These are phyloP conservation scores for Brachionus paranguensis DNA, from an alignment of 1,140 invertebrate species.

Conservation along the genomic window DNA sequence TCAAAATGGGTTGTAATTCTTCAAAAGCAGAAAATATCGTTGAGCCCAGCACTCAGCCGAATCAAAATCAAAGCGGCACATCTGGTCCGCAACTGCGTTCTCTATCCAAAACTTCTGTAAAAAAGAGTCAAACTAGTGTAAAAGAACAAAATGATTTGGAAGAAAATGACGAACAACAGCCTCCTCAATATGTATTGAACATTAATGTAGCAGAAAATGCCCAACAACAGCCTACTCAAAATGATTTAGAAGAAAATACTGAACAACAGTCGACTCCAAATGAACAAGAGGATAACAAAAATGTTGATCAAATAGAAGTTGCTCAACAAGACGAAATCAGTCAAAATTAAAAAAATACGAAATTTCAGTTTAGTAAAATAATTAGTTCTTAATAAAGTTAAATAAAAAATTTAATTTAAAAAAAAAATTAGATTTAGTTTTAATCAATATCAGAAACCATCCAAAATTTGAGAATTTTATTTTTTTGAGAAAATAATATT, in stretches of 20 bases:
- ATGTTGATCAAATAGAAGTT: neutral
- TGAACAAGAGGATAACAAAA: neutral
- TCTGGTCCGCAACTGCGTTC: neutral
- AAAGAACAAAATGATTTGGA: neutral
- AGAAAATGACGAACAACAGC: neutral
- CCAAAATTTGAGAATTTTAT: no score
- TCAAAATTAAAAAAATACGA: neutral
- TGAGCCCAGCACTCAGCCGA: neutral
- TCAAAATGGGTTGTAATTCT: constrained; percentile 19
- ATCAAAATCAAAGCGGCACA: neutral
- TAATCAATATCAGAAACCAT: neutral
- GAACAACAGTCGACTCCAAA: neutral
- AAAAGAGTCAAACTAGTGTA: neutral
- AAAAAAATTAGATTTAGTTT: neutral
- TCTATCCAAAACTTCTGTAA: neutral
- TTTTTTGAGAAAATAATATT: no score
- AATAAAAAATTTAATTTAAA: neutral
- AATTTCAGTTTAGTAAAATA: neutral
- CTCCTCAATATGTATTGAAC: no score
- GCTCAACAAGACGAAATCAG: neutral
- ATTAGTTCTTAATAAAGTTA: neutral
- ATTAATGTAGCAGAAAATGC: no score
- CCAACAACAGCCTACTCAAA: neutral
- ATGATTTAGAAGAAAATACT: neutral
- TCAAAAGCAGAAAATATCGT: neutral